Evolutionary conservation across 2,113 vertebrate genomes (phyloP).

Genomic region (Myanophis thanlyinensis): DNA sequence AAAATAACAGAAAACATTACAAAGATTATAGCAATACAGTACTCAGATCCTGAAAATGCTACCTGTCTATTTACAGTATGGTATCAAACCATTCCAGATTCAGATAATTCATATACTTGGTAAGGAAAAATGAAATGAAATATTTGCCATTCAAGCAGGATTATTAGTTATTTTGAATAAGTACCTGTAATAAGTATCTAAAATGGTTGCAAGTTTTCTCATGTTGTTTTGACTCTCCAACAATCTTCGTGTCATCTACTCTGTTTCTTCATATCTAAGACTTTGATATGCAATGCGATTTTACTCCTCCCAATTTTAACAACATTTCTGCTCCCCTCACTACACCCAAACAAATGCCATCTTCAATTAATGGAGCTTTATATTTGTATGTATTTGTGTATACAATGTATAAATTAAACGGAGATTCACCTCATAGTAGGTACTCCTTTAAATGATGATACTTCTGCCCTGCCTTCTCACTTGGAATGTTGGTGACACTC

Average conservation of each 20-base stretch:
- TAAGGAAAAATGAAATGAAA: not conserved
- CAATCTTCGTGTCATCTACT: not conserved
- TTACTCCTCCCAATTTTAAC: not conserved
- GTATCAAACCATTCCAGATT: not conserved
- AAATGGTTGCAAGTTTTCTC: not conserved
- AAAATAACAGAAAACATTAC: not conserved
- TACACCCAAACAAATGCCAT: not conserved
- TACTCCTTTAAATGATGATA: not conserved
- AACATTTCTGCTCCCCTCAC: not conserved
- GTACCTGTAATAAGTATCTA: not conserved
- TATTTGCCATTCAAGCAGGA: not conserved
- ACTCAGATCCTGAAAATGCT: not conserved
- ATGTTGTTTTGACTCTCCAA: not conserved
- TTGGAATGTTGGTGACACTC: not conserved
- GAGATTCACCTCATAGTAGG: not conserved
- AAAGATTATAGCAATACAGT: not conserved
- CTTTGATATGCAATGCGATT: not conserved
- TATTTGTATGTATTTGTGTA: not conserved
- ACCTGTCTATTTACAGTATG: not conserved
- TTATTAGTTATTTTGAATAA: not conserved
- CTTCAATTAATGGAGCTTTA: not conserved
- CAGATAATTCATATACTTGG: not conserved
- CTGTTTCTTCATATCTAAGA: not conserved
- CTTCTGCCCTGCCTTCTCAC: not conserved
- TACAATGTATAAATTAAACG: not conserved